Base-by-base conservation (phyloP, 1,140 invertebrate genomes). In the Eufriesea mexicana region DNA sequence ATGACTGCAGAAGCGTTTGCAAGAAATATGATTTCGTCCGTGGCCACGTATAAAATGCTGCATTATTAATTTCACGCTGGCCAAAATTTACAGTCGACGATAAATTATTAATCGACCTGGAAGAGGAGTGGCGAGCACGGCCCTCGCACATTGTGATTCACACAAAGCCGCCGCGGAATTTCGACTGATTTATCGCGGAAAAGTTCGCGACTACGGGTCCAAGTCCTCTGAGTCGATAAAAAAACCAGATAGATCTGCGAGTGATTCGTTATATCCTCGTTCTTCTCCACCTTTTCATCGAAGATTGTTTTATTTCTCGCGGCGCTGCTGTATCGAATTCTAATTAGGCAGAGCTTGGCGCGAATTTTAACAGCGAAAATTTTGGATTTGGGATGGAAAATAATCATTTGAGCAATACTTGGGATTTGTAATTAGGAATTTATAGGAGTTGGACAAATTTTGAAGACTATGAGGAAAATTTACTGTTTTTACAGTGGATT, bases 71-170 rank as follows among this genome's bases (percentile, higher is more conserved):
- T 75, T 57, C 49, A 25, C 7, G 23, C 42, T 10, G 79, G 23
- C 35, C 42, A 59, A 79, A 82, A 76, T 82, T 66, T 82, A 81
- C 79, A 75, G 42, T 51, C 51, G 54, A 45, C 79, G 79, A 76
- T 82, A 82, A 82, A 76, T 66, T 57, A 76, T 82, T 64, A 64
- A 82, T 82, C 79, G 79, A 82, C 72, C 71, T 66, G 61, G 59
- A 76, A 76, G 74, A 76, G 74, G 74, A 49, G 74, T 76, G 74
- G 79, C 67, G 59, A 79, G 35, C 64, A 49, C 71, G 35, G n/a
- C 70, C 59, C 59, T 64, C 49, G 68, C 35, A 73, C 78, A 61
- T 79, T 73, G 71, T 64, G 57, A 61, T 75, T 62, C 73, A 16
- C 47, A 75, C 74, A 66, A 81, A 49, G 61, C 71, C 71, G n/a